Evolutionary conservation across 2,888 invertebrate genomes (phyloP), one percentile per base, ranked within the genome.

Genomic region (Dryobotodes eremita): DNA sequence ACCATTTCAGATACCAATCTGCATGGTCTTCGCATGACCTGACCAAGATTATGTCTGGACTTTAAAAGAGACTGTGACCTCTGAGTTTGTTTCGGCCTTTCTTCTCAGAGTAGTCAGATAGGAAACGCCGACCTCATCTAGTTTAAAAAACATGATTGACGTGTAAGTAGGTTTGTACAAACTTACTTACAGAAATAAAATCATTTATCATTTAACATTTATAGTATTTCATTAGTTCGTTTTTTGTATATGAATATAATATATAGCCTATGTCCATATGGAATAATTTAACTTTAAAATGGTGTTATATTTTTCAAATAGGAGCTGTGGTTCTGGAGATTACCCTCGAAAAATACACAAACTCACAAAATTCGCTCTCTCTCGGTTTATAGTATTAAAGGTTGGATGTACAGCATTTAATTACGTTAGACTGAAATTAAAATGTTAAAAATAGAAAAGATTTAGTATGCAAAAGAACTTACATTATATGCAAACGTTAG

Each of bases 401-500:
- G 31, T 31, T 31, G 10, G 55, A 23, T 23, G 13, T 36, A 26
- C 8, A 59, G 26, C 31, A 31, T 17, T 17, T 15, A 23, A 65
- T 1, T 42, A 17, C 2, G n/a, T 23, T 62, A 46, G 5, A 53
- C 31, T 53, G 5, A 50, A 31, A 53, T 10, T 31, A 23, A 31
- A 31, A 20, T 26, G 13, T 3, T 23, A 50, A 31, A 69, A 69
- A 36, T 69, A 23, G 10, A 53, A 36, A 53, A 36, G 0, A 36
- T 6, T 23, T 23, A 69, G 2, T 23, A 53, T 3, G 6, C 23
- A 69, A 70, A 70, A 20, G 26, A 26, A 80, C 81, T 80, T 31
- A 80, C 80, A 26, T 81, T 11, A 10, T 1, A 64, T n/a, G 75
- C 26, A 68, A 62, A 13, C 4, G 20, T 68, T 31, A 68, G 11